Conservation (phyloP, 2,113 vertebrate genomes). For the Dipodomys stephensi region DNA sequence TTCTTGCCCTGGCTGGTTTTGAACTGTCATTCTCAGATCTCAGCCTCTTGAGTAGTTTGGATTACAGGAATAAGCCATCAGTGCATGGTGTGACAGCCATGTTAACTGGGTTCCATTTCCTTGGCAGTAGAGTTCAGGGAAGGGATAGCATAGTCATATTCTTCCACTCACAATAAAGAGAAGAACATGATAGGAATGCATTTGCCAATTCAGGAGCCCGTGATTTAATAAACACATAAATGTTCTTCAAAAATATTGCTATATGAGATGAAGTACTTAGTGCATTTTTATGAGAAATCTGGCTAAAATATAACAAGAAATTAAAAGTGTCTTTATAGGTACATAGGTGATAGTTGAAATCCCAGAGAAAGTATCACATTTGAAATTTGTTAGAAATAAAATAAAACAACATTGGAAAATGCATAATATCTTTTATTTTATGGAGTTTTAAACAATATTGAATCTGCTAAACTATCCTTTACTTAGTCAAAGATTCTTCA, state of each 20-base stretch:
- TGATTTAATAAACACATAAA: conserved; percentile 69
- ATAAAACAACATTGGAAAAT: conserved; percentile 22
- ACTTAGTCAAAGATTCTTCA: conserved; percentile 46
- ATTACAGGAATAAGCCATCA: too few species aligned
- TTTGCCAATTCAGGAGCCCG: conserved; percentile 61
- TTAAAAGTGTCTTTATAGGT: not conserved
- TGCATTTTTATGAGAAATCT: conserved; percentile 36
- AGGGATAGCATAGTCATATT: conserved; percentile 62
- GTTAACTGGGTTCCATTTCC: not conserved
- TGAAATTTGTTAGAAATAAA: not conserved
- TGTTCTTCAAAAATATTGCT: not conserved
- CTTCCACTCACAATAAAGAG: conserved; percentile 68
- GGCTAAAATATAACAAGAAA: not conserved
- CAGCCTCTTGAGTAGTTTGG: too few species aligned
- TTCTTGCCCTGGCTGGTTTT: too few species aligned
- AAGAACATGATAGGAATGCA: conserved; percentile 2
- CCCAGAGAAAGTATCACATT: not conserved
- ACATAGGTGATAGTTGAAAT: not conserved
- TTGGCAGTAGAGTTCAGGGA: conserved; percentile 66
- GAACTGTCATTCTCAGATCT: too few species aligned
- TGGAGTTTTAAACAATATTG: conserved; percentile 66
- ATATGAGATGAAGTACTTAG: not conserved
- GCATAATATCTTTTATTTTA: conserved; percentile 49
- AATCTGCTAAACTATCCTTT: conserved; percentile 67
- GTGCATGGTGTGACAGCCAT: too few species aligned